A percentile compares a stretch with the other conserved stretches of the same genome.
Conservation (phyloP, 2,888 invertebrate species). For the Ophion ellenae region DNA sequence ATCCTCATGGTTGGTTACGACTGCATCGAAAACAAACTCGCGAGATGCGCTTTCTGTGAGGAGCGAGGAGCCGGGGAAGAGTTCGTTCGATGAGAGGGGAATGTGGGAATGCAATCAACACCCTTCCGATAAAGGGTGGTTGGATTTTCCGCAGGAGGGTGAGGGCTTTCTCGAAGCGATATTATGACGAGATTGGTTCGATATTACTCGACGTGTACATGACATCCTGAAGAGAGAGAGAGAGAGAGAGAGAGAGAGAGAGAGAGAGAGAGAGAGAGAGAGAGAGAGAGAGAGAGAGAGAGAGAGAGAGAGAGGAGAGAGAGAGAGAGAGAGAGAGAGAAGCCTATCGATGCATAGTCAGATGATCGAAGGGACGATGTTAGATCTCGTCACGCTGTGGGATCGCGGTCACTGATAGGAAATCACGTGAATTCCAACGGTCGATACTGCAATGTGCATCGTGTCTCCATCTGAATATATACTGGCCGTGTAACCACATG, state of each 20-base stretch:
- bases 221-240: not conserved
- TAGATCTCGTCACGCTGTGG: slow-evolving; percentile 55
- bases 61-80: not conserved
- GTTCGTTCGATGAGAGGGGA: not conserved
- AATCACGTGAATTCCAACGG: slow-evolving; percentile 55
- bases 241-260: not conserved
- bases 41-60: not conserved
- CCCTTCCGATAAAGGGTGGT: not conserved
- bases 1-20: not conserved
- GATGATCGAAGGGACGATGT: slow-evolving; percentile 52
- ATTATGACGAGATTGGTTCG: not conserved
- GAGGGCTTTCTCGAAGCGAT: not conserved
- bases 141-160: not conserved
- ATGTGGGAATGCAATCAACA: slow-evolving; percentile 6
- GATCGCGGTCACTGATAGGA: slow-evolving; percentile 59
- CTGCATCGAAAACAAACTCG: not conserved
- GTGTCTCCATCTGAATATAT: slow-evolving; percentile 8
- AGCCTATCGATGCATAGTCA: slow-evolving; percentile 10
- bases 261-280: not conserved
- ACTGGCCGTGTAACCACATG: slow-evolving; percentile 34
- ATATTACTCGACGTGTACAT: slow-evolving; percentile 38
- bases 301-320: too few relatives aligned
- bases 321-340: not conserved
- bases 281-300: not conserved
- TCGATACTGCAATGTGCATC: slow-evolving; percentile 61